phyloP scores from a whole-genome alignment of 1,140 invertebrate genomes.

The Zaprionus taronus region DNA sequence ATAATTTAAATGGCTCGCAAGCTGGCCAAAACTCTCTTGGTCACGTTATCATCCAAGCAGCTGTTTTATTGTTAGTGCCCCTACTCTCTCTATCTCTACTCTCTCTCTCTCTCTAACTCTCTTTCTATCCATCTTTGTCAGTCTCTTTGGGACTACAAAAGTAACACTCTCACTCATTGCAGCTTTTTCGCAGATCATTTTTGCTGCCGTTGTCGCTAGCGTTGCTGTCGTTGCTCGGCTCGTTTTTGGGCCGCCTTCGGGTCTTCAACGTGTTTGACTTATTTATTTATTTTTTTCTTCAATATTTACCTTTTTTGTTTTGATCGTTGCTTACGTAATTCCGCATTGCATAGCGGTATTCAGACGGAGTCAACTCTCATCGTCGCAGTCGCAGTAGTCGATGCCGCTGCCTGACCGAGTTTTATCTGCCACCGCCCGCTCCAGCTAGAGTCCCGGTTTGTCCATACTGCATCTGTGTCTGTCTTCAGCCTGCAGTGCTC shows the following conservation, averaged over 20 bases:
- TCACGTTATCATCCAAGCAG: conserved; percentile 41
- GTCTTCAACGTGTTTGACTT: conserved; percentile 67
- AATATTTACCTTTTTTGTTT: conserved; percentile 84
- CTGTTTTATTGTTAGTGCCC: background rate
- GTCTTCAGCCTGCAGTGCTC: background rate
- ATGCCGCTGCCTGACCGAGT: conserved; percentile 19
- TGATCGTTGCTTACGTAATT: conserved; percentile 75
- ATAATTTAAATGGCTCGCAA: conserved; percentile 41
- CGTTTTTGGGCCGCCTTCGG: conserved; percentile 30
- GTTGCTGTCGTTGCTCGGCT: conserved; percentile 21
- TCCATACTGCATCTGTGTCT: background rate
- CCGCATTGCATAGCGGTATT: conserved; percentile 43
- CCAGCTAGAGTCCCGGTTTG: conserved; percentile 8
- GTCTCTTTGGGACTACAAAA: background rate
- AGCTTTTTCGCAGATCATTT: conserved; percentile 16
- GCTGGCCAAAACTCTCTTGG: conserved; percentile 17
- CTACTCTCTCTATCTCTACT: conserved; percentile 1
- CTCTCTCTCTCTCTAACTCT: conserved; percentile 1
- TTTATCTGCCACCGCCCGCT: conserved; percentile 25
- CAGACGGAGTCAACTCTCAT: conserved; percentile 35
- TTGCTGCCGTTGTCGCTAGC: background rate
- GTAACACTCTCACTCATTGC: conserved; percentile 19
- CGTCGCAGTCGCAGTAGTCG: conserved; percentile 19
- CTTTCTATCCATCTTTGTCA: conserved; percentile 1
- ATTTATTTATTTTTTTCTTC: conserved; percentile 64